Percentiles rank a stretch among this genome's conserved stretches.
Conservation (phyloP, 1,140 invertebrate genomes). For the Eciton burchellii region DNA sequence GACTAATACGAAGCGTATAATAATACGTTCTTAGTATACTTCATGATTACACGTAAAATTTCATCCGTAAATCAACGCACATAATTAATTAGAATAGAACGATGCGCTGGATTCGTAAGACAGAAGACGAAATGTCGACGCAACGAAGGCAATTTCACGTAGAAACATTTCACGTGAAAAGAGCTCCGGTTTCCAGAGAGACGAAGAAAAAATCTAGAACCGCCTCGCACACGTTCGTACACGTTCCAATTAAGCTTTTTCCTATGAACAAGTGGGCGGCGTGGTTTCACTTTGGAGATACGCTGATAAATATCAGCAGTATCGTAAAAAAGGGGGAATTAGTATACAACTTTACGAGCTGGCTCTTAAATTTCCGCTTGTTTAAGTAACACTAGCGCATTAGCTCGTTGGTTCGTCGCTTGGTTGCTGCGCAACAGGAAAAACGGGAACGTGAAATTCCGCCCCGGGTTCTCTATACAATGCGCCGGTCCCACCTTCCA, state of each 20-base stretch:
- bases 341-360: not conserved
- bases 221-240: not conserved
- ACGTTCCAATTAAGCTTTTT: conserved; percentile 3
- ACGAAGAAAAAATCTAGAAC: not conserved
- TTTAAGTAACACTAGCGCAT: conserved; percentile 4
- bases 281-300: not conserved
- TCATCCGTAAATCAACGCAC: no score
- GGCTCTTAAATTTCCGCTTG: not conserved
- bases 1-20: conserved; percentile 1
- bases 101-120: not conserved
- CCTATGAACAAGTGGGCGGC: not conserved
- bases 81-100: not conserved
- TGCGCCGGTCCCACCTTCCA: no score
- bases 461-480: not conserved
- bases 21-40: no score
- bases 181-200: not conserved
- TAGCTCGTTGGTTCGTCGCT: not conserved
- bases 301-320: conserved; percentile 3
- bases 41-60: no score
- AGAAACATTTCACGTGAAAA: not conserved
- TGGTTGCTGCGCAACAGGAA: not conserved
- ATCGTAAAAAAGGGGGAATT: conserved; percentile 7
- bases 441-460: conserved; percentile 20
- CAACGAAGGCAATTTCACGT: not conserved
- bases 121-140: not conserved